Evolutionary conservation across 1,140 invertebrate genomes (phyloP), one percentile per base, ranked within the genome.

Genomic region (Galleria mellonella): DNA sequence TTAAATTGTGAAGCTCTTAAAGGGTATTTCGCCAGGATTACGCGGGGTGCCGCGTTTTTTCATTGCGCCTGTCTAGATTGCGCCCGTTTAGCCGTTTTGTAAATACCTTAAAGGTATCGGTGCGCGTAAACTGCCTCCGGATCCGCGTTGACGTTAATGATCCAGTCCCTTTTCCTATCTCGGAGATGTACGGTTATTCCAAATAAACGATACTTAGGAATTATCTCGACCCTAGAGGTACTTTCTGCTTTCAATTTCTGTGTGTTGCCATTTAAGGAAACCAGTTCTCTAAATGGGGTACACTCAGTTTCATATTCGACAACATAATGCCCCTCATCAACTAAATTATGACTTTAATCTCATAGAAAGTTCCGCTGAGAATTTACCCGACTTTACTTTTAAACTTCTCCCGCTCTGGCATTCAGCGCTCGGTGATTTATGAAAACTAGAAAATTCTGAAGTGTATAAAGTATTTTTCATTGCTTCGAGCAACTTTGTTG

Each of bases 81-180:
- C 56, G 50, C 32, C 43, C 58, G 67, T 65, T 78, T 65, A 72
- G 67, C 61, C 68, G 68, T 68, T 78, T 72, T 72, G 69, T 73
- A 79, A 83, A 83, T 75, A 75, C 66, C 70, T 78, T 73, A 68
- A 75, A 77, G 63, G 67, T 83, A 83, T 84, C 63, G 70, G 67
- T 51, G 55, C 56, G 46, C 62, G 62, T 75, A 82, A 82, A 81
- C 57, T 71, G 52, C 41, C 42, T 62, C 50, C 55, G 62, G 54
- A 71, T 73, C 67, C 57, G 62, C 51, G 69, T 60, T 73, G 76
- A 83, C 74, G 61, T 69, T 78, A 82, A 84, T 75, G 74, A 84
- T 58, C 56, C 60, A 52, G 55, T 66, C 59, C 66, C 68, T 74
- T 73, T 60, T 58, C 62, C 69, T 75, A 77, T 83, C 74, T 73